Conservation (phyloP, 2,888 invertebrate species). For the Plebejus argus region DNA sequence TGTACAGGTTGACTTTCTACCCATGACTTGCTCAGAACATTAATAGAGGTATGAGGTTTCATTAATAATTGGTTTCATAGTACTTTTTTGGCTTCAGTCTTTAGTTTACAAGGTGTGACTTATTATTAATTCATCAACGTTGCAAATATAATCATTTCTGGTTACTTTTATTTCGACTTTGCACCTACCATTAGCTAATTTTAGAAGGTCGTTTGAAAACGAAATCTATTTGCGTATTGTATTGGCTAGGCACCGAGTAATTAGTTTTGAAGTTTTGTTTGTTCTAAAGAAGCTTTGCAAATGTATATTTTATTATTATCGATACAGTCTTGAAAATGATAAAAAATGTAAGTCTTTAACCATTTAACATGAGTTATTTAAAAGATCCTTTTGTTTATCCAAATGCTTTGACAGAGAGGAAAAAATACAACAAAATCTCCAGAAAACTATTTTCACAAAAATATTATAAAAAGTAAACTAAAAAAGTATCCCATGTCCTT, state of each 20-base stretch:
- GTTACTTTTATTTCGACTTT: conserved; percentile 19
- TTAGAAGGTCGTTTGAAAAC: conserved; percentile 16
- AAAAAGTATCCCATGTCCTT: no score
- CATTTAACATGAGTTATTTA: no score
- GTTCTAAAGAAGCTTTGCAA: conserved; percentile 9
- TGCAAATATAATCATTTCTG: not conserved
- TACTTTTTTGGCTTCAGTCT: not conserved
- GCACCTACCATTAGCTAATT: conserved; percentile 22
- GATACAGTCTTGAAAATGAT: not conserved
- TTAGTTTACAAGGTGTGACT: not conserved
- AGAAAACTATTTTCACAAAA: no score
- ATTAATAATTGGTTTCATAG: not conserved
- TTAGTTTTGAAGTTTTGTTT: not conserved
- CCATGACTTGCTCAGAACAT: not conserved
- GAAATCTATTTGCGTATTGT: conserved; percentile 21
- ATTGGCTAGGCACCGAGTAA: conserved; percentile 11
- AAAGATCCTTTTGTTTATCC: no score
- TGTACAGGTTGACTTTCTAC: not conserved
- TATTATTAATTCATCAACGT: not conserved
- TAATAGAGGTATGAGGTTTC: not conserved
- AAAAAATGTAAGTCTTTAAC: no score
- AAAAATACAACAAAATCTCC: no score
- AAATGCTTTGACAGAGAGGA: no score
- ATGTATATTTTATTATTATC: not conserved
- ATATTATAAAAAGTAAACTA: no score